Percentiles rank a stretch among this genome's conserved stretches.
These are phyloP conservation scores for Magallana gigas DNA, from an alignment of 1,140 invertebrate genomes.

Conservation along the genomic window DNA sequence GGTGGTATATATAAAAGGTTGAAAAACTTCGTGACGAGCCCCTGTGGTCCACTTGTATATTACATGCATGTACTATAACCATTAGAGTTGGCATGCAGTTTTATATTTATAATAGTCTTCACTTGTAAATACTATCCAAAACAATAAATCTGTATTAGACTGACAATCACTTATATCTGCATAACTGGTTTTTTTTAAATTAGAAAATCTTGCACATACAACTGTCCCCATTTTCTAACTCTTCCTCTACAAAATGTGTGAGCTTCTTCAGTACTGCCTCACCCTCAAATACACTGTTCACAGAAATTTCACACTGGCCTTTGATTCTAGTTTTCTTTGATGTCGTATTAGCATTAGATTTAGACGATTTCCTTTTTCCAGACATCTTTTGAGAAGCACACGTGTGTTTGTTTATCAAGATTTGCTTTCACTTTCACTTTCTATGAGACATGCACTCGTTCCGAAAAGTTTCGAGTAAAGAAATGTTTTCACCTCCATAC, in stretches of 20 bases:
- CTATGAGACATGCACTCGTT: background rate
- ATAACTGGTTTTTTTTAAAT: too few relatives aligned
- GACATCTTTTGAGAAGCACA: background rate
- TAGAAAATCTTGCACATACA: background rate
- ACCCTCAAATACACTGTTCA: background rate
- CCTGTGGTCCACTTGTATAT: too few relatives aligned
- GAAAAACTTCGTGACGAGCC: too few relatives aligned
- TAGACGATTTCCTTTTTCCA: background rate
- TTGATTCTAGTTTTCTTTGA: background rate
- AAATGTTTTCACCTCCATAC: too few relatives aligned
- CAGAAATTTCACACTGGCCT: background rate
- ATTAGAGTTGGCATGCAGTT: too few relatives aligned
- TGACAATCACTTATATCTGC: too few relatives aligned
- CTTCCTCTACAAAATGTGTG: background rate
- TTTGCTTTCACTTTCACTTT: conserved; percentile 11
- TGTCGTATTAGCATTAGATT: background rate
- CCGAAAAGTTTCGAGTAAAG: background rate
- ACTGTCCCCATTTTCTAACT: background rate
- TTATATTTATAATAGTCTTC: too few relatives aligned
- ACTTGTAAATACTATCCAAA: too few relatives aligned
- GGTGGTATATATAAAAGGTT: too few relatives aligned
- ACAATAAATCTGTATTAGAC: too few relatives aligned
- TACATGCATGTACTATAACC: too few relatives aligned
- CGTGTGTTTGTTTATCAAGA: conserved; percentile 4
- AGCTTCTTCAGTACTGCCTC: background rate